Percentiles rank a stretch among this genome's conserved stretches.
phyloP scores from a whole-genome alignment of 2,888 invertebrate species.

The Himalopsyche japonica region DNA sequence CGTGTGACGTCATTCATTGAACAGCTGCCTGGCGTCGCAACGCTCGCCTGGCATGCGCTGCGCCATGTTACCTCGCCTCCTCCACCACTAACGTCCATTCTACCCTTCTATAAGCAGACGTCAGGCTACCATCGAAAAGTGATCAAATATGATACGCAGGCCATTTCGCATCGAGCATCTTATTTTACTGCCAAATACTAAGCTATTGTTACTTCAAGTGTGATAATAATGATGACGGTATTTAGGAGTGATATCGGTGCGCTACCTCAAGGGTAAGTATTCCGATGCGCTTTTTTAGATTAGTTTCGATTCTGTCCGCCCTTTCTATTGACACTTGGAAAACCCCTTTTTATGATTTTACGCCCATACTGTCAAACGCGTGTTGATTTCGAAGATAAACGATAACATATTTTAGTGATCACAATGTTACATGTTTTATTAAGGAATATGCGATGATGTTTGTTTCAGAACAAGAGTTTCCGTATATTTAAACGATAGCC shows the following conservation, averaged over 20 bases:
- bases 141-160: background rate
- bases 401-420: background rate
- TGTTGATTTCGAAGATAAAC: background rate
- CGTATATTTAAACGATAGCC: constrained; percentile 1
- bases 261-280: background rate
- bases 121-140: background rate
- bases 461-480: background rate
- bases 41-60: constrained; percentile 32
- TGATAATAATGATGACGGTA: background rate
- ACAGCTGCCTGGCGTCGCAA: constrained; percentile 39
- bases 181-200: background rate
- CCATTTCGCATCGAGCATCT: background rate
- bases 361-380: constrained; percentile 2
- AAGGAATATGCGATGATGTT: background rate
- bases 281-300: background rate
- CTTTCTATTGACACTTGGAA: background rate
- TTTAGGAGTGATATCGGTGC: background rate
- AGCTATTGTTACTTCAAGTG: background rate
- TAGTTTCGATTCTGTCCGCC: background rate
- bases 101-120: background rate
- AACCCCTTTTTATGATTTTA: background rate
- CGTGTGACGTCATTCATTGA: constrained; percentile 31
- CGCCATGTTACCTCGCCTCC: constrained; percentile 28
- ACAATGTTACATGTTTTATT: background rate
- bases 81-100: background rate